A percentile compares a stretch with the other conserved stretches of the same genome.
Evolutionary conservation across 1,140 invertebrate genomes (phyloP).

Genomic region (Philopotamus ludificatus): DNA sequence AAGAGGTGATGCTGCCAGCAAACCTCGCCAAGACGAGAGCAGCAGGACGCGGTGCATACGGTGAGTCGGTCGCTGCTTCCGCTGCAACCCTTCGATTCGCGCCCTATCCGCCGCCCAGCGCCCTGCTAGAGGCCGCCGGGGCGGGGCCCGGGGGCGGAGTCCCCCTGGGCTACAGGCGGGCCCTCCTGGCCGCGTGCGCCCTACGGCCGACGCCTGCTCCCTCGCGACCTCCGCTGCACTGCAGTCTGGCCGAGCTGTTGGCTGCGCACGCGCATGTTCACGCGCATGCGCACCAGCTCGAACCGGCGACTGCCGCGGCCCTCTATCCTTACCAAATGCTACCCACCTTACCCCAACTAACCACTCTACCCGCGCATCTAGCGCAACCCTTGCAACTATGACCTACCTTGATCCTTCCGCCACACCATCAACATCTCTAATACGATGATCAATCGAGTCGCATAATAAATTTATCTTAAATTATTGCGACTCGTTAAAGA

Average conservation of each 20-base stretch:
- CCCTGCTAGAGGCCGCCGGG: conserved; percentile 58
- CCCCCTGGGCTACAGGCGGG: conserved; percentile 45
- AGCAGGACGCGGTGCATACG: conserved; percentile 87
- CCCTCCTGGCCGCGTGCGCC: conserved; percentile 50
- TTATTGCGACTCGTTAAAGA: neutral
- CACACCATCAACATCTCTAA: conserved; percentile 53
- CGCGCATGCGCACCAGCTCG: conserved; percentile 41
- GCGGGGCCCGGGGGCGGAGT: conserved; percentile 46
- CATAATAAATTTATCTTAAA: neutral
- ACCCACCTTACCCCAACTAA: conserved; percentile 51
- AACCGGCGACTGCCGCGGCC: conserved; percentile 49
- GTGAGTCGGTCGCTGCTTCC: conserved; percentile 75
- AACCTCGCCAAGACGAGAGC: conserved; percentile 91
- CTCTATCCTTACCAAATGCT: conserved; percentile 48
- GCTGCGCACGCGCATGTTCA: conserved; percentile 42
- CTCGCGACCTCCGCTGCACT: conserved; percentile 48
- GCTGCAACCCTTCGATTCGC: conserved; percentile 62
- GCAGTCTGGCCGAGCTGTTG: conserved; percentile 53
- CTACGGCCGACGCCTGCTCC: conserved; percentile 46
- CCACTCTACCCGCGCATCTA: conserved; percentile 46
- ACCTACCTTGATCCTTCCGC: conserved; percentile 58
- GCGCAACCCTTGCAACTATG: conserved; percentile 61
- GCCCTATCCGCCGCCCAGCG: conserved; percentile 63
- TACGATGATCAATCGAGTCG: neutral
- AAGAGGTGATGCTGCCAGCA: conserved; percentile 97